Base-by-base conservation (phyloP, 1,140 invertebrate genomes). In the Trissolcus basalis region DNA sequence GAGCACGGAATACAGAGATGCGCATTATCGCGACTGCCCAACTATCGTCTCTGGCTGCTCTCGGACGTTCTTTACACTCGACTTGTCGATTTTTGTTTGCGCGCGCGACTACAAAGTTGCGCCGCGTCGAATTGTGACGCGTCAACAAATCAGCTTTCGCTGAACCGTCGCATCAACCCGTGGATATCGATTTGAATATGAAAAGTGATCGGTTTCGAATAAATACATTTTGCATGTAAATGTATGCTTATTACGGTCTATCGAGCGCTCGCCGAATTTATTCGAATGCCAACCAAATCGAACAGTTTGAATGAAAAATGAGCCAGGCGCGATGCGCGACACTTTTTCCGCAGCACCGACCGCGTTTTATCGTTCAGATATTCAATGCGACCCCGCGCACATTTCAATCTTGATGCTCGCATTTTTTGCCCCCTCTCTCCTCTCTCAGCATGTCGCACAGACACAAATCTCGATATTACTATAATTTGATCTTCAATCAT, bases 1-100 rank as follows among this genome's bases (percentile, higher is more conserved):
- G 86, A 82, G 83, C 78, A 72, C 81, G 78, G 85, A 86, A 86
- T 86, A 86, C 84, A 86, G 82, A 86, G 80, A 80, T 82, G 81
- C 81, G 79, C 82, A 87, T 87, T 87, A 87, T 86, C 84, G 80
- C 77, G 70, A 76, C 74, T 60, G 75, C 77, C 80, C 81, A 82
- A 83, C 81, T 83, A 83, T 82, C 77, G 65, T 77, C n/a, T n/a
- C n/a, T n/a, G n/a, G n/a, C n/a, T n/a, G n/a, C n/a, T n/a, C n/a
- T n/a, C 50, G 60, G 59, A 35, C 61, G 75, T 82, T 80, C 77
- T 79, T 79, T 74, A 79, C 61, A 65, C 61, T 74, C 53, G 50
- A 71, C 70, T 49, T 77, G 73, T 67, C 59, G 63, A 69, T 55
- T 35, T 44, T 12, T 51, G 14, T 50, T 45, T 43, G 19, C 16